These are phyloP conservation scores for Macrostomum lignano DNA, from an alignment of 1,140 invertebrate species.

Conservation along the genomic window DNA sequence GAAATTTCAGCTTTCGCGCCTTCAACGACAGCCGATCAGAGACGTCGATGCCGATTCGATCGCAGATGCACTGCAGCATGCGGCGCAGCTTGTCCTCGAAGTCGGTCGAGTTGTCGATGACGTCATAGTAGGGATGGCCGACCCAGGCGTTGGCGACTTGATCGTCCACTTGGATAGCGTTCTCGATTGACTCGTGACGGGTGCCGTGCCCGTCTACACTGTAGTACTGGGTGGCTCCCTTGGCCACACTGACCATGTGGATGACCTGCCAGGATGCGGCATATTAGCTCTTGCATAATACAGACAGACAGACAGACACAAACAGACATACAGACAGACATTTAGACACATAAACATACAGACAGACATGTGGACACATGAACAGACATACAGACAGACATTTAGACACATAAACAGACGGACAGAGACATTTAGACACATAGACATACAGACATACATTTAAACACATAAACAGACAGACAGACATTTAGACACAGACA, in stretches of 20 bases:
- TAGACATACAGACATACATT: too few relatives aligned
- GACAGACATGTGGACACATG: too few relatives aligned
- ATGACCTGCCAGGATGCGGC: too few relatives aligned
- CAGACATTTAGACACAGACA: too few relatives aligned
- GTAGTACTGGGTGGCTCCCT: slow-evolving; percentile 88
- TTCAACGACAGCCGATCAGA: slow-evolving; percentile 61
- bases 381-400: too few relatives aligned
- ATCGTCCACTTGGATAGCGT: slow-evolving; percentile 55
- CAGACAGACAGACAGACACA: too few relatives aligned
- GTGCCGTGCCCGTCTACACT: slow-evolving; percentile 40
- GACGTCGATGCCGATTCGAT: slow-evolving; percentile 70
- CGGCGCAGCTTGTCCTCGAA: slow-evolving; percentile 83
- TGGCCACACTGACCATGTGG: slow-evolving; percentile 46
- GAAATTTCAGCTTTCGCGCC: slow-evolving; percentile 69
- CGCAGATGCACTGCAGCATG: slow-evolving; percentile 40
- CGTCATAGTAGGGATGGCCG: slow-evolving; percentile 93
- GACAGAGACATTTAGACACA: too few relatives aligned
- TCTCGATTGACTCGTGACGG: slow-evolving; percentile 44
- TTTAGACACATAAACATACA: too few relatives aligned
- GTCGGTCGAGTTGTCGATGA: slow-evolving; percentile 82
- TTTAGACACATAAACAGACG: too few relatives aligned
- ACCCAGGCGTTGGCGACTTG: slow-evolving; percentile 68
- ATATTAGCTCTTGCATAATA: too few relatives aligned
- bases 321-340: too few relatives aligned
- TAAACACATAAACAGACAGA: too few relatives aligned